A percentile compares a stretch with the other conserved stretches of the same genome.
Evolutionary conservation across 2,797 vertebrate species (phyloP).

Genomic region (Characodon lateralis): DNA sequence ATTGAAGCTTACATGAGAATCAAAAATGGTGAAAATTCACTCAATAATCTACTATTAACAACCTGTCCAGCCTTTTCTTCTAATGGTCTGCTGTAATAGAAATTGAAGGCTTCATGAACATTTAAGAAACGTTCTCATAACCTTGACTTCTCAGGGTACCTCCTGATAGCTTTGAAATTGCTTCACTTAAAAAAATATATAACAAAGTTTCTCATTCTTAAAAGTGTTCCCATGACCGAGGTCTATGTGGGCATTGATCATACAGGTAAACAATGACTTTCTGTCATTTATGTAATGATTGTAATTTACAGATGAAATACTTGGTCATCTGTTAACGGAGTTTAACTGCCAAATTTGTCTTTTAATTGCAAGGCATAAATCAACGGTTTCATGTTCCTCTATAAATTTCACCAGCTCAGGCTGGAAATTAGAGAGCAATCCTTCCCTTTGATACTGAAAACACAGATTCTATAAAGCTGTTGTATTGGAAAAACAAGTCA

Average conservation of each 20-base stretch:
- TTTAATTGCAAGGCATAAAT: neutral
- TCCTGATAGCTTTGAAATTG: neutral
- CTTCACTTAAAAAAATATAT: neutral
- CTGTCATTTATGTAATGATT: slow-evolving; percentile 1
- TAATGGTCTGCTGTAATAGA: neutral
- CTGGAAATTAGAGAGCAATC: neutral
- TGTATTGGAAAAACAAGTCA: neutral
- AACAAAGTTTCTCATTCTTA: neutral
- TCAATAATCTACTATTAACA: neutral
- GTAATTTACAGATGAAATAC: neutral
- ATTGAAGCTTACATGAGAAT: neutral
- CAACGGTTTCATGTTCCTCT: neutral
- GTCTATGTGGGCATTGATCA: neutral
- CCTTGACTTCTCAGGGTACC: neutral
- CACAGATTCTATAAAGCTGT: neutral
- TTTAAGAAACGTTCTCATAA: neutral
- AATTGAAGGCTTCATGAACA: neutral
- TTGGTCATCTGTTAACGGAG: neutral
- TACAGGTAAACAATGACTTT: neutral
- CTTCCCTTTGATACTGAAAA: neutral
- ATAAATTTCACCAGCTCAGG: neutral
- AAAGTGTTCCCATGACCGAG: neutral
- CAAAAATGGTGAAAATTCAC: neutral
- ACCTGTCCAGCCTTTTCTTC: neutral
- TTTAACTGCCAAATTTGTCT: neutral